Percentiles rank a stretch among this genome's conserved stretches.
phyloP scores from a whole-genome alignment of 2,797 vertebrate genomes.

The Natrix natrix region DNA sequence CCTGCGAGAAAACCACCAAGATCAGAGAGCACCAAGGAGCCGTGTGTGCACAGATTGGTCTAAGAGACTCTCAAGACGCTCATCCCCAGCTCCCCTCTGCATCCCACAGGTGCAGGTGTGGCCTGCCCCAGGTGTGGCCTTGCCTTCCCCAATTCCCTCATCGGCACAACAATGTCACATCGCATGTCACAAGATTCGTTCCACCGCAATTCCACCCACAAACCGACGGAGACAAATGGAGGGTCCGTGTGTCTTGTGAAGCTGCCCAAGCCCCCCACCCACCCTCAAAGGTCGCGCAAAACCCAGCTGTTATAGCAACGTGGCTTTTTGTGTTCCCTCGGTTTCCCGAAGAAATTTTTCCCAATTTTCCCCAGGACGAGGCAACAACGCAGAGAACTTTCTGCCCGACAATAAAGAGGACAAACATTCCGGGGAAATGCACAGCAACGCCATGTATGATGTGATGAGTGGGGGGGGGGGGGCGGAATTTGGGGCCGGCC shows the following conservation, averaged over 20 bases:
- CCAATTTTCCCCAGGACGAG: not conserved
- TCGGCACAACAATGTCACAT: not conserved
- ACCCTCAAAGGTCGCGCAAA: not conserved
- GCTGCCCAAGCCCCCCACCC: not conserved
- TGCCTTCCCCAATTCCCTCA: not conserved
- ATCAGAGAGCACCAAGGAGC: too few relatives aligned
- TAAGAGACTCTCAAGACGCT: too few relatives aligned
- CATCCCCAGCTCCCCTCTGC: not conserved
- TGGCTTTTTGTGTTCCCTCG: not conserved
- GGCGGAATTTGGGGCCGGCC: fast-evolving
- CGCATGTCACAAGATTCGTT: not conserved
- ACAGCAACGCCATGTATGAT: not conserved
- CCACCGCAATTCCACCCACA: not conserved
- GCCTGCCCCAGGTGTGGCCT: not conserved
- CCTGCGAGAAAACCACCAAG: too few relatives aligned
- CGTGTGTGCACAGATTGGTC: too few relatives aligned
- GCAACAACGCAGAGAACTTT: not conserved
- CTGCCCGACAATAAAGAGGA: not conserved
- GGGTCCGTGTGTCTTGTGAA: not conserved
- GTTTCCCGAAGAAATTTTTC: not conserved
- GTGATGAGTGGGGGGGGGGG: too few relatives aligned
- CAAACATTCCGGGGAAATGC: not conserved
- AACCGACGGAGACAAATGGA: not conserved
- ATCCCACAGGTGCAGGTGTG: not conserved
- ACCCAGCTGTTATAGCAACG: not conserved